Percentiles rank a stretch among this genome's conserved stretches.
Evolutionary conservation across 2,888 invertebrate genomes (phyloP).

Genomic region (Dendrolimus houi): DNA sequence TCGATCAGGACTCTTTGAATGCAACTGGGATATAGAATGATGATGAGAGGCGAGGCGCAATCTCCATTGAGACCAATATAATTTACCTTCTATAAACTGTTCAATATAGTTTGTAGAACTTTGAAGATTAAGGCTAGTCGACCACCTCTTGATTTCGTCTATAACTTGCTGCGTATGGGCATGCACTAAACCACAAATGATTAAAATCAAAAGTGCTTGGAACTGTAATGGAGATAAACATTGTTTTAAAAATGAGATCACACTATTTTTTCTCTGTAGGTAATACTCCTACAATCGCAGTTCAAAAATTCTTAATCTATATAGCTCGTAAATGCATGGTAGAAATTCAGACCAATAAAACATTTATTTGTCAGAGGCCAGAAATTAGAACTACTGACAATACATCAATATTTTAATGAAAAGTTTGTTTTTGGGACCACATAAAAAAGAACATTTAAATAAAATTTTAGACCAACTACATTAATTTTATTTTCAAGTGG

Average conservation of each 20-base stretch:
- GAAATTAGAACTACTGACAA: no score
- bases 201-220: constrained; percentile 37
- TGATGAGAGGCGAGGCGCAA: background rate
- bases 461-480: no score
- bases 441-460: no score
- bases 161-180: constrained; percentile 27
- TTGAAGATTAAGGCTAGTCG: constrained; percentile 35
- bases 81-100: constrained; percentile 34
- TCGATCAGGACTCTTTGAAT: background rate
- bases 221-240: constrained; percentile 28
- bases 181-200: constrained; percentile 31
- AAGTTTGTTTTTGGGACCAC: no score
- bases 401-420: no score
- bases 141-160: constrained; percentile 31
- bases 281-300: background rate
- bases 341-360: no score
- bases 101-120: constrained; percentile 42
- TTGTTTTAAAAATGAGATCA: background rate
- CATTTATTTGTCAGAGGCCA: no score
- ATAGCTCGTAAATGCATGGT: no score
- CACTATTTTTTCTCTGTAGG: background rate
- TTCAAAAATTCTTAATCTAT: background rate
- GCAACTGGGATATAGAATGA: background rate
- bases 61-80: background rate
- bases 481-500: no score